Percentiles rank a stretch among this genome's conserved stretches.
Evolutionary conservation across 2,113 vertebrate genomes (phyloP).

Genomic region (Parus major): DNA sequence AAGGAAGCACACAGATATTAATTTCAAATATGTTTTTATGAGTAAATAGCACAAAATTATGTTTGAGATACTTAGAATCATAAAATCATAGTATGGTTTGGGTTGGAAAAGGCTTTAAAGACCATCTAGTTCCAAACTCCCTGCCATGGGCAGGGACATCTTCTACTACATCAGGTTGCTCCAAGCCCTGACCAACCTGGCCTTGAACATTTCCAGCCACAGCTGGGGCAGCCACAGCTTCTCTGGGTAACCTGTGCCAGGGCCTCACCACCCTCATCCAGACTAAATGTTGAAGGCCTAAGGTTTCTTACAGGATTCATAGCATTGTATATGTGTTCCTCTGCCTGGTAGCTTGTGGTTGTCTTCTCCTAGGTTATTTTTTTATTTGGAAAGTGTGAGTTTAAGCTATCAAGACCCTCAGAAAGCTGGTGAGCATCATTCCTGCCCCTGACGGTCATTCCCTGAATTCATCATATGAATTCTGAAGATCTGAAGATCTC

Average conservation of each 20-base stretch:
- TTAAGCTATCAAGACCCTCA: neutral
- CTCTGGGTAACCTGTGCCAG: neutral
- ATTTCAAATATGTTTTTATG: neutral
- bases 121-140: neutral
- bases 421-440: neutral
- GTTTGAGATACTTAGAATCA: neutral
- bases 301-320: neutral
- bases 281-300: neutral
- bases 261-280: neutral
- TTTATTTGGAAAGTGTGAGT: neutral
- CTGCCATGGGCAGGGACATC: neutral
- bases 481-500: neutral
- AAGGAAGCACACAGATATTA: neutral
- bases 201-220: neutral
- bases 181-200: neutral
- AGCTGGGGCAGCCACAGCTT: neutral
- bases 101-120: neutral
- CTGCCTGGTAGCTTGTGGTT: neutral
- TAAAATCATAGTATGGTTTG: neutral
- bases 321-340: neutral
- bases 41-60: neutral
- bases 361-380: neutral
- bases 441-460: neutral
- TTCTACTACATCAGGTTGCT: neutral
- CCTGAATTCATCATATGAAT: neutral